phyloP scores from a whole-genome alignment of 1,140 invertebrate genomes.

The Sinonovacula constricta region DNA sequence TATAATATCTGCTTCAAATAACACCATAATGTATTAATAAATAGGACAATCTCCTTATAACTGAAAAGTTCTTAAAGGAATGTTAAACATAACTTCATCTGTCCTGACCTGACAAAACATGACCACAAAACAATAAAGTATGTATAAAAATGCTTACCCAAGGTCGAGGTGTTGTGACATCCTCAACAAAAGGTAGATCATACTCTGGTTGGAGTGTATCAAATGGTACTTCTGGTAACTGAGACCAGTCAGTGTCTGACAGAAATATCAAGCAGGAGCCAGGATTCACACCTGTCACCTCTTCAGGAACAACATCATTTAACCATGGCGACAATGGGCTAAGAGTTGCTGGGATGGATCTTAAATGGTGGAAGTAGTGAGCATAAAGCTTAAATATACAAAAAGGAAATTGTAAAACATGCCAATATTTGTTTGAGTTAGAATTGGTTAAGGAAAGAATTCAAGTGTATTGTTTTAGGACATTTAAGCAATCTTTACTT shows the following conservation, averaged over 20 bases:
- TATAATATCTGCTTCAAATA: too few species aligned
- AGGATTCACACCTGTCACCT: slow-evolving; percentile 37
- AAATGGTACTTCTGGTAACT: slow-evolving; percentile 41
- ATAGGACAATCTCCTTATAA: too few species aligned
- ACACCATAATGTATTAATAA: too few species aligned
- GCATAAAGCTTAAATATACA: too few species aligned
- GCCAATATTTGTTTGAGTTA: too few species aligned
- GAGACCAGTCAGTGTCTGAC: slow-evolving; percentile 21
- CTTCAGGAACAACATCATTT: slow-evolving; percentile 24
- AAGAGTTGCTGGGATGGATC: slow-evolving; percentile 21
- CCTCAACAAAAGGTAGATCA: slow-evolving; percentile 33
- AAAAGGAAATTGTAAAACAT: too few species aligned
- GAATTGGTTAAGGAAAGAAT: too few species aligned
- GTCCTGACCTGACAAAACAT: too few species aligned
- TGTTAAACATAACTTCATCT: too few species aligned
- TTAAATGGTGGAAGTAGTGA: slow-evolving; percentile 12
- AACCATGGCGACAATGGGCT: slow-evolving; percentile 46
- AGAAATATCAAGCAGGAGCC: slow-evolving; percentile 33
- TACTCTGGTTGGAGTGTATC: not conserved
- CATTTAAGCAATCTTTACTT: too few species aligned
- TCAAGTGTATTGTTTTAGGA: too few species aligned
- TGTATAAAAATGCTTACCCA: slow-evolving; percentile 30
- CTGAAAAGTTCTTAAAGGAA: too few species aligned
- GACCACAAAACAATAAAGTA: not conserved
- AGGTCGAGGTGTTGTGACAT: slow-evolving; percentile 40